These are phyloP conservation scores for Tillus elongatus DNA, from an alignment of 2,888 invertebrate species.

Conservation along the genomic window DNA sequence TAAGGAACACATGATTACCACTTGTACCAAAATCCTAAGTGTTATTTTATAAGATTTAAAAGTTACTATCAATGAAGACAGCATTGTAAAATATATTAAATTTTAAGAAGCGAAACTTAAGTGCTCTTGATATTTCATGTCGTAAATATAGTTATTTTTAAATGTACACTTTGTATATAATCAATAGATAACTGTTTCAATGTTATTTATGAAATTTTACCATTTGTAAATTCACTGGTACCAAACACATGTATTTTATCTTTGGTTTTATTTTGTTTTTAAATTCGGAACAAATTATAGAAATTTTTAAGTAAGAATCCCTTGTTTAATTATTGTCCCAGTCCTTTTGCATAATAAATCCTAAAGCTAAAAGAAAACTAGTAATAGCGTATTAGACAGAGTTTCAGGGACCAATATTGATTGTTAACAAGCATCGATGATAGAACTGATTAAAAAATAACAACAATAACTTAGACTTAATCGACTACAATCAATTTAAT, in stretches of 20 bases:
- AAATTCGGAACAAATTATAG: not conserved
- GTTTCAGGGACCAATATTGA: too few relatives aligned
- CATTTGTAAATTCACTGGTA: slow-evolving; percentile 10
- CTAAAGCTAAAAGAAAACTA: too few relatives aligned
- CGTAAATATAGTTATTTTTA: slow-evolving; percentile 43
- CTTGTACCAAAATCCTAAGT: slow-evolving; percentile 38
- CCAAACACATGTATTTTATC: slow-evolving; percentile 3
- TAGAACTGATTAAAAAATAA: too few relatives aligned
- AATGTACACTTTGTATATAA: slow-evolving; percentile 45
- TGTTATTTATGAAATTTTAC: slow-evolving; percentile 34
- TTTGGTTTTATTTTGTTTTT: not conserved
- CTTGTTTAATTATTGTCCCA: too few relatives aligned
- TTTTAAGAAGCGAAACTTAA: slow-evolving; percentile 42
- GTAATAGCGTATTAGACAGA: too few relatives aligned
- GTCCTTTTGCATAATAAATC: too few relatives aligned
- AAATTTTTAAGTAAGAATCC: too few relatives aligned
- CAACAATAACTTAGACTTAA: too few relatives aligned
- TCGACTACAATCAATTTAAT: too few relatives aligned
- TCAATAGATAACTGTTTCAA: slow-evolving; percentile 40
- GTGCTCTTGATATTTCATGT: slow-evolving; percentile 45
- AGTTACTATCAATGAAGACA: slow-evolving; percentile 37
- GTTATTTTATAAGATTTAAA: slow-evolving; percentile 31
- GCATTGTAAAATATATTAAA: slow-evolving; percentile 35
- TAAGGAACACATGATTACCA: slow-evolving; percentile 35
- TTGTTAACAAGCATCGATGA: too few relatives aligned